Percentiles rank a stretch among this genome's conserved stretches.
Evolutionary conservation across 30 jellyfish, hydroid and myxozoan genomes (phyloP).

Genomic region (Phacellophora camtschatica): DNA sequence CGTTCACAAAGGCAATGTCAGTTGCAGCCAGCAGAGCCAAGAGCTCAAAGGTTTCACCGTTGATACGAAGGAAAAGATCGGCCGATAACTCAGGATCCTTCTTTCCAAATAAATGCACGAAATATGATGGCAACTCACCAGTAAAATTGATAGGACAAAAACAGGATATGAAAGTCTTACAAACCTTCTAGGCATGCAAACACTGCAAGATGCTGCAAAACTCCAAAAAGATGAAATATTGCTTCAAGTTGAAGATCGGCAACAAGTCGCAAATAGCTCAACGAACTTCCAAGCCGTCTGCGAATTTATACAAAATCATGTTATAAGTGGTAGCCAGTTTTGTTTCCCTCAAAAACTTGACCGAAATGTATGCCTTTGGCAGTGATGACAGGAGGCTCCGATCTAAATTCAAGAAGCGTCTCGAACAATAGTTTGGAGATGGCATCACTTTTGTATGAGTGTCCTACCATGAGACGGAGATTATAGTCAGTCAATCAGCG

Average conservation of each 20-base stretch:
- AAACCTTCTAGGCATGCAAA: conserved; percentile 18
- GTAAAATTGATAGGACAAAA: conserved; percentile 28
- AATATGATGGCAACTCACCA: conserved; percentile 1
- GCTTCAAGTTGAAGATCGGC: no score
- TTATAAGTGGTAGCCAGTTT: conserved; percentile 38
- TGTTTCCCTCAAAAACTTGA: background rate
- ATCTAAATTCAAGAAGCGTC: conserved; percentile 19
- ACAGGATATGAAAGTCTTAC: conserved; percentile 19
- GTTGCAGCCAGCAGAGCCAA: background rate
- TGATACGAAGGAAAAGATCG: conserved; percentile 43
- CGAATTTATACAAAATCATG: conserved; percentile 14
- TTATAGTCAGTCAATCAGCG: background rate
- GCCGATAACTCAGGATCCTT: conserved; percentile 10
- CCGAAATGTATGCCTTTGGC: background rate
- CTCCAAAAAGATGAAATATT: background rate
- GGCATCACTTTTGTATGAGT: no score
- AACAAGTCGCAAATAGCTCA: no score
- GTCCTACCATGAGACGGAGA: conserved; percentile 19
- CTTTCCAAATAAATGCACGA: conserved; percentile 43
- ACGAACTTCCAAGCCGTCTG: conserved; percentile 28
- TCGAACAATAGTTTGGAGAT: conserved; percentile 8
- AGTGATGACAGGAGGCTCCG: conserved; percentile 6
- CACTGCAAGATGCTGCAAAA: conserved; percentile 23
- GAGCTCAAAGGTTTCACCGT: conserved; percentile 2
- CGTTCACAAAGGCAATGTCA: conserved; percentile 20